Percentiles rank a stretch among this genome's conserved stretches.
These are phyloP conservation scores for Anguilla rostrata DNA, from an alignment of 2,113 vertebrate species.

Conservation along the genomic window DNA sequence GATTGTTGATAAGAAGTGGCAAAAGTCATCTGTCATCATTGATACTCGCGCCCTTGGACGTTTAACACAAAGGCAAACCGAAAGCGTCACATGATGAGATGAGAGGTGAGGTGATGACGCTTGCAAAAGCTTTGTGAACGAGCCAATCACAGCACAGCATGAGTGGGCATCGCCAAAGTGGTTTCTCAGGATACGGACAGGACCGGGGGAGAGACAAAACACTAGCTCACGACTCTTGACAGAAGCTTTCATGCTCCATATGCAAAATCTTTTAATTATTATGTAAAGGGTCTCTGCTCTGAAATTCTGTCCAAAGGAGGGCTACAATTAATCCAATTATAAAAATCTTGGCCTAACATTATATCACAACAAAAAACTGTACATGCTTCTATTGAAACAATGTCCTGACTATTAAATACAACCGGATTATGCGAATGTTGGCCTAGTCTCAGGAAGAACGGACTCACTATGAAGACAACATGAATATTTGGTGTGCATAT, in stretches of 20 bases:
- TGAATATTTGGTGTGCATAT: background rate
- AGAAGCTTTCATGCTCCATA: slow-evolving; percentile 11
- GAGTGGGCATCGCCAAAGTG: slow-evolving; percentile 91
- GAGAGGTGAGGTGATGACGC: slow-evolving; percentile 74
- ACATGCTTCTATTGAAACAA: background rate
- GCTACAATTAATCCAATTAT: background rate
- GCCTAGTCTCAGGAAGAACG: background rate
- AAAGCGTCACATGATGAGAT: slow-evolving; percentile 80
- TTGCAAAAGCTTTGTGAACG: slow-evolving; percentile 68
- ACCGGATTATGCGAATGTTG: background rate
- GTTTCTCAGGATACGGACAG: slow-evolving; percentile 62
- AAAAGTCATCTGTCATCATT: slow-evolving; percentile 71
- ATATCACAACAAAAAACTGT: background rate
- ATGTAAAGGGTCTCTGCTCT: background rate
- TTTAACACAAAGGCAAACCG: slow-evolving; percentile 67
- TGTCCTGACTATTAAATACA: background rate
- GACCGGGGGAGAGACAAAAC: slow-evolving; percentile 63
- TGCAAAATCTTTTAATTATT: background rate
- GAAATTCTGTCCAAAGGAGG: background rate
- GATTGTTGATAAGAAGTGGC: background rate
- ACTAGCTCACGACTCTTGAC: slow-evolving; percentile 47
- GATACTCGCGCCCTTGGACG: slow-evolving; percentile 70
- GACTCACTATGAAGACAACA: background rate
- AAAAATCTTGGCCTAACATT: background rate
- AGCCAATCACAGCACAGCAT: slow-evolving; percentile 70